A percentile compares a stretch with the other conserved stretches of the same genome.
phyloP scores from a whole-genome alignment of 2,113 vertebrate genomes.

The Hippocampus mohnikei region DNA sequence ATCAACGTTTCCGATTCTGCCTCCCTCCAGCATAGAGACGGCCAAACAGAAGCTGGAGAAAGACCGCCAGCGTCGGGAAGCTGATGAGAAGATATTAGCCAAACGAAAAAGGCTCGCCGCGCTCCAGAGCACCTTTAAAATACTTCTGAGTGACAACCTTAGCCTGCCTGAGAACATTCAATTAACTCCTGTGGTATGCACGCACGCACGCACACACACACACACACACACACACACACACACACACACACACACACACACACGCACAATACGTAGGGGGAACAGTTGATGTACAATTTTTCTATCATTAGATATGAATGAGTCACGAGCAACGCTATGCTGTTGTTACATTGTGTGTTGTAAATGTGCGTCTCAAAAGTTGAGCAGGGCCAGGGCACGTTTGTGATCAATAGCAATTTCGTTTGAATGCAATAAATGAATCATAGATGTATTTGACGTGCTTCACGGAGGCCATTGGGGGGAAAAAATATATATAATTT shows the following conservation, averaged over 20 bases:
- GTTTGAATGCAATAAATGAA: neutral
- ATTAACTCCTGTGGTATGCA: slow-evolving; percentile 72
- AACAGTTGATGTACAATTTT: too few species aligned
- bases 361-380: too few species aligned
- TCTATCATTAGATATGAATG: too few species aligned
- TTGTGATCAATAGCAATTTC: too few species aligned
- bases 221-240: too few species aligned
- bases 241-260: neutral
- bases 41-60: slow-evolving; percentile 79
- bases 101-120: slow-evolving; percentile 69
- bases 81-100: slow-evolving; percentile 71
- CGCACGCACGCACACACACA: too few species aligned
- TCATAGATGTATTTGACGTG: neutral
- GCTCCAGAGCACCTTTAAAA: slow-evolving; percentile 71
- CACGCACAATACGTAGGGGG: too few species aligned
- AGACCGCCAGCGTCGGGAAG: slow-evolving; percentile 75
- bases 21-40: slow-evolving; percentile 80
- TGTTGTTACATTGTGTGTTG: neutral
- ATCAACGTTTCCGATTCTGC: neutral
- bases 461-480: neutral
- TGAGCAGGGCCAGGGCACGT: too few species aligned
- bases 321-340: too few species aligned
- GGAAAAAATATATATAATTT: neutral
- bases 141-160: slow-evolving; percentile 74
- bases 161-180: slow-evolving; percentile 79